These are phyloP conservation scores for Aramus guarauna DNA, from an alignment of 2,113 vertebrate genomes.

Conservation along the genomic window DNA sequence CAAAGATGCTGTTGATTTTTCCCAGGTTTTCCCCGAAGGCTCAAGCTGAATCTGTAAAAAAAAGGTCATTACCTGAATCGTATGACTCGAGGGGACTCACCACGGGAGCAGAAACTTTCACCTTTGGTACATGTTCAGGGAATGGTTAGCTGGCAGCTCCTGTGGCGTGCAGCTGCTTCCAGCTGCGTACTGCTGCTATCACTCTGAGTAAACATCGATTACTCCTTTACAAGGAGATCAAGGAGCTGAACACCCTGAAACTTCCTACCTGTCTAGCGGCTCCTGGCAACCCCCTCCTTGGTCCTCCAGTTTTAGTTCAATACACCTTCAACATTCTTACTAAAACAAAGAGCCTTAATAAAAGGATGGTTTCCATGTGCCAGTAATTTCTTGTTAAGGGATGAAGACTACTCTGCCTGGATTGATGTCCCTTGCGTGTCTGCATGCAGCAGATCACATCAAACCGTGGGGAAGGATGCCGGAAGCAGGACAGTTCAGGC, in stretches of 20 bases:
- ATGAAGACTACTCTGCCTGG: neutral
- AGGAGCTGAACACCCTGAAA: neutral
- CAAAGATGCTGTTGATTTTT: neutral
- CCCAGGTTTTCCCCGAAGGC: neutral
- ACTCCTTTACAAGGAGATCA: neutral
- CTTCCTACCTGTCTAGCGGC: neutral
- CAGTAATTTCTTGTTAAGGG: neutral
- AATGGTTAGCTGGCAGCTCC: neutral
- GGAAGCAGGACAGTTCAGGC: slow-evolving; percentile 17
- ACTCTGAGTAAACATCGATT: neutral
- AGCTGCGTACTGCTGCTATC: neutral
- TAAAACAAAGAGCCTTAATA: neutral
- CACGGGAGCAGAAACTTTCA: neutral
- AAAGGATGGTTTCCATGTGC: neutral
- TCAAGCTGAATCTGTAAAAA: neutral
- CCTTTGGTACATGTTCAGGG: neutral
- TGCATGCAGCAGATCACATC: neutral
- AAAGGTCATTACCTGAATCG: neutral
- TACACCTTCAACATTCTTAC: neutral
- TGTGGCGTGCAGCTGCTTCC: neutral
- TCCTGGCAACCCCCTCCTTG: neutral
- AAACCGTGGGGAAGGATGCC: neutral
- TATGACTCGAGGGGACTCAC: neutral
- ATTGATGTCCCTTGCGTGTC: neutral
- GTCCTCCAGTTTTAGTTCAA: neutral